Conservation (phyloP, 2,113 vertebrate species). For the Vidua macroura region DNA sequence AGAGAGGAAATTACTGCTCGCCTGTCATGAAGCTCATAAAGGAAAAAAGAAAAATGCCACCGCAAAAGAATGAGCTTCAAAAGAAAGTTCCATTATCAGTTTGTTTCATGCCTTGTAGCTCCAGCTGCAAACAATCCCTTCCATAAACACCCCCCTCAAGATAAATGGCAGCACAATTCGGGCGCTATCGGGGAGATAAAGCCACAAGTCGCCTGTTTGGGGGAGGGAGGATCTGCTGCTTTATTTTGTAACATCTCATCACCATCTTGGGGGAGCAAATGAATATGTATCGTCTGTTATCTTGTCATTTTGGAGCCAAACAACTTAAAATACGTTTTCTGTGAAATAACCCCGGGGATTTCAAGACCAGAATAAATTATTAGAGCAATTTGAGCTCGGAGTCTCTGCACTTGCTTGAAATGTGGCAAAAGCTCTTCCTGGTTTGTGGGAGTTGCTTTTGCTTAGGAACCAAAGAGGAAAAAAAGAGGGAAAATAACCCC, state of each 20-base stretch:
- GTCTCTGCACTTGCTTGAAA: neutral
- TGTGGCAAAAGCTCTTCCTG: neutral
- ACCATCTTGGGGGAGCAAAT: conserved; percentile 24
- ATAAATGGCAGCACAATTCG: conserved; percentile 10
- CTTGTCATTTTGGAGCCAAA: conserved; percentile 37
- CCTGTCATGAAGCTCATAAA: conserved; percentile 34
- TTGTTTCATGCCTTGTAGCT: conserved; percentile 24
- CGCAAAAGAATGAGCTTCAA: neutral
- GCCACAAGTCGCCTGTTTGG: neutral
- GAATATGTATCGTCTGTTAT: conserved; percentile 56
- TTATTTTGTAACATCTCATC: conserved; percentile 37
- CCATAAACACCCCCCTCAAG: neutral
- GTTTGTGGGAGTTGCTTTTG: neutral
- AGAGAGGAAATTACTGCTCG: conserved; percentile 40
- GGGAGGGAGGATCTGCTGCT: conserved; percentile 27
- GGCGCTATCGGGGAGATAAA: neutral
- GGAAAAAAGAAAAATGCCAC: conserved; percentile 34
- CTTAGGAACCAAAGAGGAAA: neutral
- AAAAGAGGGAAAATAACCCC: neutral
- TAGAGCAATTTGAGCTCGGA: conserved; percentile 28
- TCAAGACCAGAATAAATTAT: conserved; percentile 55
- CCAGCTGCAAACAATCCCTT: conserved; percentile 5
- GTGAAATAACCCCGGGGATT: conserved; percentile 45
- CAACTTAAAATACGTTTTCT: conserved; percentile 56
- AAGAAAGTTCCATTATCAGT: conserved; percentile 28